These are phyloP conservation scores for Calidris pugnax DNA, from an alignment of 2,113 vertebrate species.

Conservation along the genomic window DNA sequence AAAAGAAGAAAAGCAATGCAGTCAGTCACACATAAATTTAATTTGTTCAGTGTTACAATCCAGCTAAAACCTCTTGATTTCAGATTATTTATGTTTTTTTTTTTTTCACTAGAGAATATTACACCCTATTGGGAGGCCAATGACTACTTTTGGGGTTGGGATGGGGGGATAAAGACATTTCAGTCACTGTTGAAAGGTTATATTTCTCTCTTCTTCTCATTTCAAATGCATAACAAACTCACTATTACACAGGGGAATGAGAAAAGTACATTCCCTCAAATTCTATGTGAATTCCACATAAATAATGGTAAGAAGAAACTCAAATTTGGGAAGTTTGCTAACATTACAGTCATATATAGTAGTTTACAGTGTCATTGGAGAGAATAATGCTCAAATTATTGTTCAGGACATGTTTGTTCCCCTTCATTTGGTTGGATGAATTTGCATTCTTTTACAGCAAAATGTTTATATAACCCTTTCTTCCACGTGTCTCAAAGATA, in stretches of 20 bases:
- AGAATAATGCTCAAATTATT: not conserved
- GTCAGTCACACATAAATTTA: not conserved
- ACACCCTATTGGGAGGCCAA: rapidly evolving
- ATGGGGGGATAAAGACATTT: not conserved
- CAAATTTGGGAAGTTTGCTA: not conserved
- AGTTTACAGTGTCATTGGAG: not conserved
- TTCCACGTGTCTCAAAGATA: not conserved
- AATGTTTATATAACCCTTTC: not conserved
- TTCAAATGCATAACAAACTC: not conserved
- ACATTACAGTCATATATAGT: not conserved
- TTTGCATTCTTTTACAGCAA: not conserved
- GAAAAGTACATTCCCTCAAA: not conserved
- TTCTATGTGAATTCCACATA: not conserved
- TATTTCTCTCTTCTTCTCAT: not conserved
- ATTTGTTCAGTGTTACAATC: not conserved
- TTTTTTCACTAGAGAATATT: not conserved
- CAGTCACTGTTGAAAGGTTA: not conserved
- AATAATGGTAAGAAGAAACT: not conserved
- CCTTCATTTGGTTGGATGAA: not conserved
- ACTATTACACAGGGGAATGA: rapidly evolving
- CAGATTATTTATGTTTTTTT: not conserved
- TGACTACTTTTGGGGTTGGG: not conserved
- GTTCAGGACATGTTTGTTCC: not conserved
- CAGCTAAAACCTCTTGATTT: not conserved
- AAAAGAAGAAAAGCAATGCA: not conserved